Evolutionary conservation across 2,888 invertebrate species (phyloP).

Genomic region (Synergus japonicus): DNA sequence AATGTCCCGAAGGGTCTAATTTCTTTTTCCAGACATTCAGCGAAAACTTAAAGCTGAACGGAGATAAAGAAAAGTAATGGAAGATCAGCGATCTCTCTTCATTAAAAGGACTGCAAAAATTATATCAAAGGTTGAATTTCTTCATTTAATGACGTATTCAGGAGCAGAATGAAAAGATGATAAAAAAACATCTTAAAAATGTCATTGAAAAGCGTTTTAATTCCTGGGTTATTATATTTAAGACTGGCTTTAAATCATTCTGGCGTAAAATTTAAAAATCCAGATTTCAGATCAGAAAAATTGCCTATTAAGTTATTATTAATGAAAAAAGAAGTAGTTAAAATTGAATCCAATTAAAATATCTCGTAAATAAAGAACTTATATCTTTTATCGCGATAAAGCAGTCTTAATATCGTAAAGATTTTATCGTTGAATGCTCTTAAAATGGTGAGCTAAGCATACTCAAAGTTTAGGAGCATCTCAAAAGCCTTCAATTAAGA

Average conservation of each 20-base stretch:
- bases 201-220: no score
- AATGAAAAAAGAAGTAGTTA: neutral
- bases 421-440: neutral
- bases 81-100: neutral
- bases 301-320: no score
- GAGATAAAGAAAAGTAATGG: slow-evolving; percentile 1
- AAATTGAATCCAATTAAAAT: neutral
- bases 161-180: neutral
- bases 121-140: neutral
- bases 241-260: neutral
- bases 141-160: neutral
- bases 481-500: neutral
- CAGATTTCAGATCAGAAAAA: neutral
- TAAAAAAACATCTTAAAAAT: neutral
- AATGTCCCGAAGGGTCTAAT: slow-evolving; percentile 25
- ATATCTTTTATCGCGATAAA: no score
- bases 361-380: neutral
- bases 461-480: neutral
- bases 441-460: neutral
- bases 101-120: neutral
- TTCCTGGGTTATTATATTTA: neutral
- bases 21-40: slow-evolving; percentile 6
- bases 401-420: neutral
- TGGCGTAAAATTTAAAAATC: neutral
- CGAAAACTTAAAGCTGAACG: neutral